phyloP scores from a whole-genome alignment of 1,140 invertebrate genomes.

The Diabrotica virgifera region DNA sequence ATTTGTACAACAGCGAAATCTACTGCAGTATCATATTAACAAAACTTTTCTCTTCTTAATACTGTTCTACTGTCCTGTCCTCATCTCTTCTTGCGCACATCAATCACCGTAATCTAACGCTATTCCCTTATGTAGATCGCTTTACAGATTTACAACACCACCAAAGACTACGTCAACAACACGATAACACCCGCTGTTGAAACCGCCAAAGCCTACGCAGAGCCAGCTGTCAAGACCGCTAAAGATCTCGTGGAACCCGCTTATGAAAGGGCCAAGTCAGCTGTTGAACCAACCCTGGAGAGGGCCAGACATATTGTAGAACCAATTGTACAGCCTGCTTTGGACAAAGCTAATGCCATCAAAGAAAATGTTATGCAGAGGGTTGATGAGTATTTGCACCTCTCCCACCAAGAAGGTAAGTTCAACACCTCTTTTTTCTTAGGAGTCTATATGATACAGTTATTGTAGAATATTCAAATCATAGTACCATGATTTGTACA shows the following conservation, averaged over 20 bases:
- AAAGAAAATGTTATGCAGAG: slow-evolving; percentile 38
- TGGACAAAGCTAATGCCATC: slow-evolving; percentile 36
- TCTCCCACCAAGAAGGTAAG: slow-evolving; percentile 15
- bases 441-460: no score
- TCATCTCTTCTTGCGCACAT: slow-evolving; percentile 7
- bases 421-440: no score
- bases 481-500: no score
- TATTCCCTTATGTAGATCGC: slow-evolving; percentile 35
- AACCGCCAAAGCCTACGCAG: slow-evolving; percentile 28
- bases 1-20: no score
- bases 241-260: slow-evolving; percentile 38
- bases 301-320: slow-evolving; percentile 32
- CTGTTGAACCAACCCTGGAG: slow-evolving; percentile 37
- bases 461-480: no score
- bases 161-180: slow-evolving; percentile 55
- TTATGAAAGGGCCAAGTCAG: slow-evolving; percentile 25
- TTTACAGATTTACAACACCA: slow-evolving; percentile 56
- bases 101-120: slow-evolving; percentile 22
- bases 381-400: slow-evolving; percentile 36
- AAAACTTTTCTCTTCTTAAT: no score
- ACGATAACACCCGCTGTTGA: slow-evolving; percentile 42
- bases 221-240: slow-evolving; percentile 40
- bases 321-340: slow-evolving; percentile 33
- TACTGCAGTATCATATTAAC: no score
- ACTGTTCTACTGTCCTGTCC: no score